Conservation (phyloP, 2,888 invertebrate species). For the Phorcus lineatus region DNA sequence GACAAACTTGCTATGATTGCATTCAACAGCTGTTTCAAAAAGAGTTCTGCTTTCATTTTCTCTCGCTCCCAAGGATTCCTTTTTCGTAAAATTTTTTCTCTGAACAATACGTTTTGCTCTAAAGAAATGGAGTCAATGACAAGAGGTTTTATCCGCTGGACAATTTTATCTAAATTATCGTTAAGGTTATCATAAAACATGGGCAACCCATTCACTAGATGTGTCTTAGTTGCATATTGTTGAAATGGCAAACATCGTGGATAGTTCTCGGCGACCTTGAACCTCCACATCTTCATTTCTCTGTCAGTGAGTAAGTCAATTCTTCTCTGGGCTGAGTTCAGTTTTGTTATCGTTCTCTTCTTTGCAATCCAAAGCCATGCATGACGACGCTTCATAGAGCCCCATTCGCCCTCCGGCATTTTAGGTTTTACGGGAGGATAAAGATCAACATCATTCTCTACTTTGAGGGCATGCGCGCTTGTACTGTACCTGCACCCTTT, state of each 20-base stretch:
- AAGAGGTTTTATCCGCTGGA: constrained; percentile 77
- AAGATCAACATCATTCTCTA: constrained; percentile 41
- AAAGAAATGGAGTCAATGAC: constrained; percentile 35
- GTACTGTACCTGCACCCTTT: not conserved
- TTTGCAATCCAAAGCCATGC: constrained; percentile 66
- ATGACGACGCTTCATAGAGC: constrained; percentile 50
- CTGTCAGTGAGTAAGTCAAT: constrained; percentile 46
- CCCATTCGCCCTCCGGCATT: constrained; percentile 69
- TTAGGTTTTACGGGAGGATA: constrained; percentile 70
- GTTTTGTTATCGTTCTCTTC: constrained; percentile 42
- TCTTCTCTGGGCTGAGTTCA: constrained; percentile 51
- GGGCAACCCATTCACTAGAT: constrained; percentile 82
- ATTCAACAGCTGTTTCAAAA: constrained; percentile 36
- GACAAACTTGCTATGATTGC: constrained; percentile 37
- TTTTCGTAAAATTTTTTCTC: constrained; percentile 19
- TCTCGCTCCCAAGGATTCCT: constrained; percentile 29
- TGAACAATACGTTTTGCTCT: constrained; percentile 27
- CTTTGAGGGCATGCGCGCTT: not conserved
- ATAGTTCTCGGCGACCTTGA: constrained; percentile 28
- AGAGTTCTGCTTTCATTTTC: constrained; percentile 3
- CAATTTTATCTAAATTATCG: constrained; percentile 70
- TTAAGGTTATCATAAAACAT: constrained; percentile 78
- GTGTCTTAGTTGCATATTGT: constrained; percentile 87
- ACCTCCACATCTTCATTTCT: constrained; percentile 38
- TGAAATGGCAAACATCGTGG: constrained; percentile 79